phyloP scores from a whole-genome alignment of 2,113 vertebrate genomes.

The Neogobius melanostomus region DNA sequence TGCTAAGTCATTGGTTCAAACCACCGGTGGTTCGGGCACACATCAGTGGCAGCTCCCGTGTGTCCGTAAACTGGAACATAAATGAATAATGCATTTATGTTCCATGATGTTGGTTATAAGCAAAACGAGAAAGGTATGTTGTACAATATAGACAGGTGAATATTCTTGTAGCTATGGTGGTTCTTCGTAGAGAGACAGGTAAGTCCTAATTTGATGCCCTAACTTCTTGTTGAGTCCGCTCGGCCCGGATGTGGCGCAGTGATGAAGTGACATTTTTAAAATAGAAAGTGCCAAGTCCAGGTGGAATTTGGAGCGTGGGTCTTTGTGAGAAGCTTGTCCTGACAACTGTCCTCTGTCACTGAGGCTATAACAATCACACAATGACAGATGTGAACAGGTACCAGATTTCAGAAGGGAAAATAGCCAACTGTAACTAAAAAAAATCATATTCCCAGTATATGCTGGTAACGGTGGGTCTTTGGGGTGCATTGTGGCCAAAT shows the following conservation, averaged over 20 bases:
- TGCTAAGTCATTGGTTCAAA: too few species aligned
- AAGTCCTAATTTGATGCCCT: background rate
- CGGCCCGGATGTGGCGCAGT: background rate
- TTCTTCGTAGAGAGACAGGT: background rate
- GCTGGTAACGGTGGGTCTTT: background rate
- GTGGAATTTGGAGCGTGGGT: background rate
- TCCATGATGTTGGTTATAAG: too few species aligned
- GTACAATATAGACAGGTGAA: background rate
- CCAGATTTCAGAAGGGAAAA: background rate
- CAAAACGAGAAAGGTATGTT: too few species aligned
- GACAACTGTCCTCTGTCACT: constrained; percentile 25
- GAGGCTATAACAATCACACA: background rate
- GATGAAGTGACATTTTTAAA: constrained; percentile 4
- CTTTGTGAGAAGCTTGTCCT: constrained; percentile 3
- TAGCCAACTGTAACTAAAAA: background rate
- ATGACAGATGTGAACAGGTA: background rate
- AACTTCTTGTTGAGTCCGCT: background rate
- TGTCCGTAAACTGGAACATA: too few species aligned
- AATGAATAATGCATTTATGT: too few species aligned
- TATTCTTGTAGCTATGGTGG: background rate
- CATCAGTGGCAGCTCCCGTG: too few species aligned
- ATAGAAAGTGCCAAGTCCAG: constrained; percentile 10
- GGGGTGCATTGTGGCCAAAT: background rate
- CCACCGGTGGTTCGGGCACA: too few species aligned
- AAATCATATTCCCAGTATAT: background rate